These are phyloP conservation scores for Petaurus breviceps DNA, from an alignment of 2,113 vertebrate genomes.

Conservation along the genomic window DNA sequence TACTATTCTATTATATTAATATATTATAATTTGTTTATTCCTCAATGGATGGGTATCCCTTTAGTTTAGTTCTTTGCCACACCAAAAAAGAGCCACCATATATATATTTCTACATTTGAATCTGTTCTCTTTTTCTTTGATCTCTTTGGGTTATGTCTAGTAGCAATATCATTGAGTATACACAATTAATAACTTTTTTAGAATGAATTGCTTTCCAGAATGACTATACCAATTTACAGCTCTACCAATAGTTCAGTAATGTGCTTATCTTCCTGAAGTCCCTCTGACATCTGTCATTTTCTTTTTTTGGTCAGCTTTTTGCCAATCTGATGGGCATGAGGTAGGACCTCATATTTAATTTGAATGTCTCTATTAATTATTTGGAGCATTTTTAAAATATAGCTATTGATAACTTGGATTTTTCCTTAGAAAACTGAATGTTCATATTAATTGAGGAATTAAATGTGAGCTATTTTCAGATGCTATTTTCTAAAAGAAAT, in stretches of 20 bases:
- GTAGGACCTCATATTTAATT: background rate
- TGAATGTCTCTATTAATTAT: background rate
- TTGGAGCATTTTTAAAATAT: background rate
- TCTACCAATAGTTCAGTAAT: background rate
- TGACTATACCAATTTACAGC: background rate
- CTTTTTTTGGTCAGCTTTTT: background rate
- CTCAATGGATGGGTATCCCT: background rate
- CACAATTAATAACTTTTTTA: background rate
- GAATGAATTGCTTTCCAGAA: background rate
- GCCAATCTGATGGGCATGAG: background rate
- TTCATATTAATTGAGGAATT: background rate
- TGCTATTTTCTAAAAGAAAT: background rate
- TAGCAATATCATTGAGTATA: background rate
- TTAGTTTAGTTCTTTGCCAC: background rate
- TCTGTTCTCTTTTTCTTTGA: background rate
- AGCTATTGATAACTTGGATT: background rate
- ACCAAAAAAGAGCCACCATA: background rate
- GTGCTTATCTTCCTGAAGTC: background rate
- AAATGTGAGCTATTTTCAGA: background rate
- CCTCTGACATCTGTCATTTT: background rate
- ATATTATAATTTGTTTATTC: background rate
- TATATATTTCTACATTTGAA: background rate
- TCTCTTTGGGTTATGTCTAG: background rate
- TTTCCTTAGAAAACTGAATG: background rate
- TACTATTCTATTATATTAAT: background rate